Base-by-base conservation (phyloP, 2,888 invertebrate species). In the Psylliodes chrysocephalus region DNA sequence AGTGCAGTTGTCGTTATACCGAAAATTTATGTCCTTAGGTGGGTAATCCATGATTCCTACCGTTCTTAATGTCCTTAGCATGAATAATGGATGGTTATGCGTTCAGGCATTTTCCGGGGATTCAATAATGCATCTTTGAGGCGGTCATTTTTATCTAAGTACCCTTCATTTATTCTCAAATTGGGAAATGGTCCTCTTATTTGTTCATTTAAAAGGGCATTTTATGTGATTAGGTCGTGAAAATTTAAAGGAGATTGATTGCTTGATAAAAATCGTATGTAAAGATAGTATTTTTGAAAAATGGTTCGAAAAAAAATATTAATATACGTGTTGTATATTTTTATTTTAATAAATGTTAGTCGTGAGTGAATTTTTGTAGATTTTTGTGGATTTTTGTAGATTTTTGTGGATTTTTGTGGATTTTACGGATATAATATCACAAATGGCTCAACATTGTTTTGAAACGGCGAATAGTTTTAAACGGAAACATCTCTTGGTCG, bases 61-160 rank as follows among this genome's bases (percentile, higher is more conserved):
- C 55, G 5, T 53, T 25, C 59, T 59, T 62, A 64, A 59, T 64
- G 47, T 42, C 56, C 64, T 68, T 65, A 63, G 46, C 44, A 65
- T 65, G 60, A 64, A 68, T 65, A 63, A 68, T 68, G 57, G 54
- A 68, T 65, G 56, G n/a, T 7, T 51, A 53, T 59, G 52, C 51
- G 57, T 62, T 51, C 54, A 54, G 52, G 51, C 47, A 28, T 64
- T 61, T 38, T 44, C 49, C n/a, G 47, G 60, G 56, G 53, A 10
- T 44, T 56, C 53, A 46, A 56, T 60, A 63, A 57, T 59, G 44
- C 47, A 64, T 63, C 40, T 35, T 49, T 15, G 12, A 7, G 7
- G 49, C 49, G 25, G 30, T 30, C 49, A 30, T 28, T 28, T 49
- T 49, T 30, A 28, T 46, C 46, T 19, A 19, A 14, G 38, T 42